These are phyloP conservation scores for Yponomeuta cagnagella DNA, from an alignment of 2,888 invertebrate genomes.

Conservation along the genomic window DNA sequence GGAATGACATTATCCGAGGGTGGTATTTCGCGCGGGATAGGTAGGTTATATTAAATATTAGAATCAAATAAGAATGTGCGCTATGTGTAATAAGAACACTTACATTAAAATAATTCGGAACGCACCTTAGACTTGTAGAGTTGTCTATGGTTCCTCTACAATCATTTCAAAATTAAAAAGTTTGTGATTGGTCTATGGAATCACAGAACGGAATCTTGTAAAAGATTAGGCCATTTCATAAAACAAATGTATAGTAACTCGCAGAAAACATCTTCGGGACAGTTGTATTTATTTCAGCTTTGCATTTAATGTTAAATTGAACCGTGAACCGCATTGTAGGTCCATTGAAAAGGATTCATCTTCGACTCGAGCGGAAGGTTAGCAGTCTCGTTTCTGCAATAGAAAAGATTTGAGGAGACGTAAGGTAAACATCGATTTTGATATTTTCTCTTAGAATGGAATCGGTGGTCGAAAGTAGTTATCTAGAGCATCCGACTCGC, in stretches of 20 bases:
- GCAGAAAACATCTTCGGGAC: constrained; percentile 75
- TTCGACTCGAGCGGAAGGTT: constrained; percentile 69
- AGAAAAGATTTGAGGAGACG: constrained; percentile 74
- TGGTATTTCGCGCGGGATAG: no score
- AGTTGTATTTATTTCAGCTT: constrained; percentile 76
- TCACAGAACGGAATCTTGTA: constrained; percentile 76
- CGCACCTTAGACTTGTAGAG: background rate
- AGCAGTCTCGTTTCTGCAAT: constrained; percentile 72
- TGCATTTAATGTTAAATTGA: constrained; percentile 74
- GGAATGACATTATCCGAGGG: no score
- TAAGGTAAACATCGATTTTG: constrained; percentile 77
- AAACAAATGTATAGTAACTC: constrained; percentile 77
- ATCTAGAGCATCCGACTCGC: constrained; percentile 34
- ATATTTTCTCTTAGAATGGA: constrained; percentile 63
- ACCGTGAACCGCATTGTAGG: constrained; percentile 67
- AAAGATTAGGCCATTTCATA: constrained; percentile 77
- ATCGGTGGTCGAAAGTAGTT: constrained; percentile 47
- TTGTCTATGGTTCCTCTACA: constrained; percentile 1
- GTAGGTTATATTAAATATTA: no score
- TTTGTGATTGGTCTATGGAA: constrained; percentile 63
- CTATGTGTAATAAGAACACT: no score
- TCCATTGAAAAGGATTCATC: constrained; percentile 67
- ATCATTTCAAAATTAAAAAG: constrained; percentile 63
- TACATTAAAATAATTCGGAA: background rate
- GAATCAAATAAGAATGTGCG: no score